These are phyloP conservation scores for Saxidomus purpurata DNA, from an alignment of 1,140 invertebrate genomes.

Conservation along the genomic window DNA sequence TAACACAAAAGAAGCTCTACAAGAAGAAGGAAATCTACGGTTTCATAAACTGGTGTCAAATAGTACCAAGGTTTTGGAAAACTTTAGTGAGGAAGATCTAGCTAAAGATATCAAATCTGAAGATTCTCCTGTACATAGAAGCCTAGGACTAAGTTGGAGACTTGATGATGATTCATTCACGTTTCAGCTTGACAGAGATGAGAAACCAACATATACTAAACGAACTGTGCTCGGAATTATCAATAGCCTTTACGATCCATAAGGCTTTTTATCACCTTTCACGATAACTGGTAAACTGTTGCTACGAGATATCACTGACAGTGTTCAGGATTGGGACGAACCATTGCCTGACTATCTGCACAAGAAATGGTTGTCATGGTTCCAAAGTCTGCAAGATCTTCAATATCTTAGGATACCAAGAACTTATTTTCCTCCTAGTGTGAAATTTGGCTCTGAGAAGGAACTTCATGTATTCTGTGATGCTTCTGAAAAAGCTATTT, in stretches of 20 bases:
- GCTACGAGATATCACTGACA: not conserved
- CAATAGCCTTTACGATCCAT: constrained; percentile 18
- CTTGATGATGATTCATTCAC: constrained; percentile 17
- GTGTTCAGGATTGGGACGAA: constrained; percentile 1
- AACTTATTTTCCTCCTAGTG: constrained; percentile 26
- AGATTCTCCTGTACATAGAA: constrained; percentile 16
- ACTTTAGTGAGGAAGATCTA: constrained; percentile 29
- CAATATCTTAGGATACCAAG: constrained; percentile 20
- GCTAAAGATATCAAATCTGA: constrained; percentile 41
- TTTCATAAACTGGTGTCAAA: constrained; percentile 58
- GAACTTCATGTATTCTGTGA: constrained; percentile 61
- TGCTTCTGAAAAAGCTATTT: constrained; percentile 61
- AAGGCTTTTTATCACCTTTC: not conserved
- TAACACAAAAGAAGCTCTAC: constrained; percentile 35
- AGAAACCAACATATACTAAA: constrained; percentile 44
- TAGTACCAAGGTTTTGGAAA: constrained; percentile 1
- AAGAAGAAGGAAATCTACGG: constrained; percentile 34
- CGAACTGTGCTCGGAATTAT: constrained; percentile 66
- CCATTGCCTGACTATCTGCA: not conserved
- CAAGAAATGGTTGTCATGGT: not conserved
- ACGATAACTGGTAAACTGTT: not conserved
- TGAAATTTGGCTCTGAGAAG: not conserved
- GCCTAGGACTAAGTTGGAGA: constrained; percentile 38
- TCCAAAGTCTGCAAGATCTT: not conserved
- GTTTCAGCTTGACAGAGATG: constrained; percentile 6